Conservation (phyloP, 2,113 vertebrate species). For the Conger conger region DNA sequence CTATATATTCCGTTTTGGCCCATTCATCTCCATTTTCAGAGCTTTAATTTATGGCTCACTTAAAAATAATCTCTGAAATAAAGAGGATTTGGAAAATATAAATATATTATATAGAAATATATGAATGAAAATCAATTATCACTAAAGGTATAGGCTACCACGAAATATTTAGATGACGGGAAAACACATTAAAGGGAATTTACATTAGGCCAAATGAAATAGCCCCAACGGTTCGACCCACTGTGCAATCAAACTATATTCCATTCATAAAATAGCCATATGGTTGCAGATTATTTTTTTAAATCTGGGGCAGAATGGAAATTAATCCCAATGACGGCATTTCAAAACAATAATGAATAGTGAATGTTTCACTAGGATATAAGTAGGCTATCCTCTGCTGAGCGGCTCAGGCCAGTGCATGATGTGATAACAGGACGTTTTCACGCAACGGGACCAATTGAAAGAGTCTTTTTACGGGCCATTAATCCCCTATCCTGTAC, state of each 20-base stretch:
- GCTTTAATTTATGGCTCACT: too few relatives aligned
- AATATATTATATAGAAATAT: too few relatives aligned
- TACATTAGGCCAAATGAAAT: too few relatives aligned
- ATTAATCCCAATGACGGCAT: background rate
- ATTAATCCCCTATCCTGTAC: conserved; percentile 3
- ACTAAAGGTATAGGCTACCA: too few relatives aligned
- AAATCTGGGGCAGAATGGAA: background rate
- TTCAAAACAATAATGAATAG: background rate
- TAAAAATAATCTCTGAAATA: too few relatives aligned
- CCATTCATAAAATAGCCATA: background rate
- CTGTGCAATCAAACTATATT: background rate
- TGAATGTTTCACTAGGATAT: background rate
- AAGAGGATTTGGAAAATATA: too few relatives aligned
- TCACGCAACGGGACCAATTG: background rate
- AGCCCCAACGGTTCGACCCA: background rate
- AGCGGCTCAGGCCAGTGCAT: background rate
- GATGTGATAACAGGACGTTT: background rate
- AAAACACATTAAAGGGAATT: too few relatives aligned
- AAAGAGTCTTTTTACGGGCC: background rate
- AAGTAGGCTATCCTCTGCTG: background rate
- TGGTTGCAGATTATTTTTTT: background rate
- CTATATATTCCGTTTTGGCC: too few relatives aligned
- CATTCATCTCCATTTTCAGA: too few relatives aligned
- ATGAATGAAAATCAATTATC: too few relatives aligned
- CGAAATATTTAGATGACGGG: too few relatives aligned